These are phyloP conservation scores for Phallusia fumigata DNA, from an alignment of 23 tunicate species.

Conservation along the genomic window DNA sequence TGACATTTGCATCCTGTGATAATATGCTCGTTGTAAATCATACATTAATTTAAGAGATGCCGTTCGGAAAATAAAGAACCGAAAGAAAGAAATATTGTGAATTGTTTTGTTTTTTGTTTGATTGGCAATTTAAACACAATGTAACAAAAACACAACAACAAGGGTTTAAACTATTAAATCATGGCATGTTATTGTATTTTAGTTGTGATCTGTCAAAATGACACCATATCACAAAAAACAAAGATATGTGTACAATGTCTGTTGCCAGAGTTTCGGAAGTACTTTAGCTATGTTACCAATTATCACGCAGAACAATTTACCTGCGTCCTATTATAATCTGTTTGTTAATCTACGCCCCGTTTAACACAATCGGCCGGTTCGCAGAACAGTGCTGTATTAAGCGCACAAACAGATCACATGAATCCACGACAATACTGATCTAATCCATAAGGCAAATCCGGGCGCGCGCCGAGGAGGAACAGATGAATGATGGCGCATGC, in stretches of 20 bases:
- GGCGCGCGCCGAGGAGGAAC: not conserved
- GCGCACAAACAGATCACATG: not conserved
- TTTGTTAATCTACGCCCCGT: not conserved
- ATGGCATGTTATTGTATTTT: not conserved
- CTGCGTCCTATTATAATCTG: not conserved
- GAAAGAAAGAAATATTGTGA: too few relatives aligned
- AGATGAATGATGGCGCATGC: not conserved
- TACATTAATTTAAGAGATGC: too few relatives aligned
- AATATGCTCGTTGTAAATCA: too few relatives aligned
- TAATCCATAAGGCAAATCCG: constrained; percentile 5
- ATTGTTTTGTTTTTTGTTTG: too few relatives aligned
- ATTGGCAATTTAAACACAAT: too few relatives aligned
- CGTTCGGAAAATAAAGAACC: too few relatives aligned
- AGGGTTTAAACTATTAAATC: not conserved
- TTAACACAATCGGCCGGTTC: constrained; percentile 4
- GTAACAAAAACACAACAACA: too few relatives aligned
- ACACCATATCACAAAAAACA: not conserved
- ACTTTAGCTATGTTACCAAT: not conserved
- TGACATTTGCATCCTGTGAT: too few relatives aligned
- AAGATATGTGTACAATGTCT: not conserved
- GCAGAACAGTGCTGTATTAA: not conserved
- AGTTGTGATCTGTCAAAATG: not conserved
- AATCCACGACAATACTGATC: not conserved
- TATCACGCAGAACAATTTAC: not conserved
- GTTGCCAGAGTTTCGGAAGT: not conserved